Evolutionary conservation across 2,113 vertebrate genomes (phyloP), one percentile per base, ranked within the genome.

Genomic region (Podarcis raffonei): DNA sequence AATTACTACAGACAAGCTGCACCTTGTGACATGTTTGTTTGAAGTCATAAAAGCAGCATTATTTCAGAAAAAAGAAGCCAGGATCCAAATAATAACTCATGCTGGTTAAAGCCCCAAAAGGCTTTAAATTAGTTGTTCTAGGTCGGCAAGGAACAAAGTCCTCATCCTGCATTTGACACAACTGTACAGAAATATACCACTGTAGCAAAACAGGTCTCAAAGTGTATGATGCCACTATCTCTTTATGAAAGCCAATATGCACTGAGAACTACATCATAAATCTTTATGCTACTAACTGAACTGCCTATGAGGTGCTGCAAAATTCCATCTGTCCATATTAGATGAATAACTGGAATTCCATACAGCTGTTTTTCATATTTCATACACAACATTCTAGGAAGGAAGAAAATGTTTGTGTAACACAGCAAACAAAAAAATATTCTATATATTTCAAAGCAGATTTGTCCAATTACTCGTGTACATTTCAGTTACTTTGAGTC

Each of bases 41-140:
- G 48, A 69, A 37, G 5, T 89, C 88, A 12, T 75, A 83, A 62
- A 91, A 75, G 48, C 82, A 16, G n/a, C 81, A 20, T 5, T 81
- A 79, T 32, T 84, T 89, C 62, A 32, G 6, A 69, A 84, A 79
- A 81, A 20, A 20, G 37, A 5, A 0, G 18, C 11, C 5, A 79
- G 16, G 11, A 48, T n/a, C 16, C 35, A 68, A 78, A 68, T 23
- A 65, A 76, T 59, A n/a, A 23, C 2, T 27, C 27, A n/a, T 35
- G 32, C 11, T 75, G 27, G 22, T 71, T 5, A 76, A 83, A 88
- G 42, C 8, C 8, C 57, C 82, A 35, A 12, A 53, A 12, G 32
- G 39, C 22, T 87, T 72, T 87, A 57, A 66, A 66, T 82, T n/a
- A 53, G 13, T 82, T 18, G 8, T 81, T 37, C 27, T 22, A 11